Conservation (phyloP, 2,797 vertebrate species). For the Dipus sagitta region DNA sequence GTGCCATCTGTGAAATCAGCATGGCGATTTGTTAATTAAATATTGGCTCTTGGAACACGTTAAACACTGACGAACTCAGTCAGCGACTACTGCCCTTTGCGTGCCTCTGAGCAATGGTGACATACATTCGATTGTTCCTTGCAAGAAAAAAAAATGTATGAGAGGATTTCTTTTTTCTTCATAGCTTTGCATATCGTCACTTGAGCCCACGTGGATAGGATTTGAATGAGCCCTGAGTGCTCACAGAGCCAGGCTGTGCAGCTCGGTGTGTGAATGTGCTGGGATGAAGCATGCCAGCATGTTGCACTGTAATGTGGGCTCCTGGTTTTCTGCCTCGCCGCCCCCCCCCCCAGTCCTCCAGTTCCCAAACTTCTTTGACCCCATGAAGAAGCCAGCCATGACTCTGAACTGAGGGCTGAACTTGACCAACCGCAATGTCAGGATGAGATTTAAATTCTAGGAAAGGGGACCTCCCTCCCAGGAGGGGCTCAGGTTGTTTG, state of each 20-base stretch:
- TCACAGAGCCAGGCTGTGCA: neutral
- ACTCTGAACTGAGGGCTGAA: too few relatives aligned
- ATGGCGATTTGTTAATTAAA: slow-evolving; percentile 71
- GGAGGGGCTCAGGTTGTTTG: too few relatives aligned
- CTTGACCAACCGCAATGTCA: too few relatives aligned
- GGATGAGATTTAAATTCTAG: too few relatives aligned
- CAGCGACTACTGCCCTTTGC: slow-evolving; percentile 27
- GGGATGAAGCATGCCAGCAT: neutral
- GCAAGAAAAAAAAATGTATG: neutral
- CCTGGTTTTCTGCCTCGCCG: neutral
- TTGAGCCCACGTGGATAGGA: neutral
- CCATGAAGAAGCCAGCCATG: too few relatives aligned
- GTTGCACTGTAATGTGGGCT: too few relatives aligned
- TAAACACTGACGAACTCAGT: slow-evolving; percentile 35
- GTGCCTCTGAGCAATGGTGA: neutral
- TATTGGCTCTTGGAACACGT: slow-evolving; percentile 55
- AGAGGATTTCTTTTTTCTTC: neutral
- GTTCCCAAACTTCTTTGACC: neutral
- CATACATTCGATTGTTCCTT: neutral
- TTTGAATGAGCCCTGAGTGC: neutral
- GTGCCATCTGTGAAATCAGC: slow-evolving; percentile 60
- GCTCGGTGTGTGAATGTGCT: neutral
- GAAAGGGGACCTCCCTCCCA: too few relatives aligned
- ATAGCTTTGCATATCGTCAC: neutral
- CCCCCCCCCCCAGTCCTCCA: neutral